Base-by-base conservation (phyloP, 2,113 vertebrate genomes). In the Tupaia chinensis region DNA sequence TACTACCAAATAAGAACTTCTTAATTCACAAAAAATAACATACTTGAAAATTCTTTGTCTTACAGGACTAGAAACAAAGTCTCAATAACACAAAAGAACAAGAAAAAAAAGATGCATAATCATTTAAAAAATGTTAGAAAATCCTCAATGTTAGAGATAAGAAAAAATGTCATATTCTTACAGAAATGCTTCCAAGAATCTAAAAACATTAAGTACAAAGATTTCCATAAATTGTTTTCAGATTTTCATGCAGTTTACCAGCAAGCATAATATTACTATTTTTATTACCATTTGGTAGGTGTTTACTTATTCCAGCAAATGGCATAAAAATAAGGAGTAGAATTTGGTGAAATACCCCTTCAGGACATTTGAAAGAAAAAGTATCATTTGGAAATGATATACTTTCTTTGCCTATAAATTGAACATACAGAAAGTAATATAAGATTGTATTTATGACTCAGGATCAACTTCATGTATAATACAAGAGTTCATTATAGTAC, bases 151-250 rank as follows among this genome's bases (percentile, higher is more conserved):
- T 53, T 87, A 96, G 69, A 92, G 93, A 61, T 82, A 61, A 89
- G 44, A 69, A 58, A 22, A 93, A 87, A 12, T 73, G 78, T 80
- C 25, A 73, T 15, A 90, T 87, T 44, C 56, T 91, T 15, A 79
- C 3, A 72, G 7, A 81, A 82, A 78, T 95, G 22, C 68, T 96
- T 76, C 53, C 91, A 70, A 91, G 79, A 96, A 79, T 32, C 29
- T 84, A 95, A 89, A 89, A 91, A 91, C 63, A 92, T n/a, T 27
- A 85, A 93, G 17, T 77, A 90, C 32, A 85, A 88, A 92, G 95
- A 93, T 20, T 56, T 86, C 73, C 73, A 83, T 66, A 44, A 87
- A 92, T 5, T 65, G 25, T 77, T 44, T 84, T 92, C 53, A 76
- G 69, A 32, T 63, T 89, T 95, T 91, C 66, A 92, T 32, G 68